Evolutionary conservation across 2,797 vertebrate genomes (phyloP).

Genomic region (Lateolabrax maculatus): DNA sequence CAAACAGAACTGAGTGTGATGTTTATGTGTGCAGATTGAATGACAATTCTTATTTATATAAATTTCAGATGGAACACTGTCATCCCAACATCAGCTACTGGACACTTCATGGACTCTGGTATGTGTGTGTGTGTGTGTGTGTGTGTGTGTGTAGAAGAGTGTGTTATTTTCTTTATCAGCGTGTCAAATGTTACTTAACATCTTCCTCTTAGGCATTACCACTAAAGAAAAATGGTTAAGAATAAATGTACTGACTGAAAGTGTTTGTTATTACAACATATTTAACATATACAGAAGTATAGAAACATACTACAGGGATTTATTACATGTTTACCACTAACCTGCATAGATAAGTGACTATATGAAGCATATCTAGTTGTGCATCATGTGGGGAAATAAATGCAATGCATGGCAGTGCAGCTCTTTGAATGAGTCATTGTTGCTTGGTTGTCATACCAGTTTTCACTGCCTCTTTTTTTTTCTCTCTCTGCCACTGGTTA

Average conservation of each 20-base stretch:
- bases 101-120: constrained; percentile 89
- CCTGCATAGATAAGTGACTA: background rate
- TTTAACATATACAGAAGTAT: background rate
- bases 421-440: background rate
- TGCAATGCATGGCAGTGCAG: background rate
- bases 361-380: background rate
- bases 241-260: background rate
- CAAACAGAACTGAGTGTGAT: background rate
- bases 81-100: constrained; percentile 80
- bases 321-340: background rate
- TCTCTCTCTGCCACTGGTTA: background rate
- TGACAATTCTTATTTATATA: background rate
- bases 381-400: background rate
- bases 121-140: constrained; percentile 34
- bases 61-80: constrained; percentile 82
- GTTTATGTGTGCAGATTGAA: background rate
- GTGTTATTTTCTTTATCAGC: background rate
- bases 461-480: background rate
- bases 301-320: background rate
- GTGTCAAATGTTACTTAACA: background rate
- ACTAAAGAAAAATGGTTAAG: background rate
- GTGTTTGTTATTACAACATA: background rate
- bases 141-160: background rate
- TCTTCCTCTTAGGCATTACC: background rate
- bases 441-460: background rate